Evolutionary conservation across 2,113 vertebrate species (phyloP), one percentile per base, ranked within the genome.

Genomic region (Chitala chitala): DNA sequence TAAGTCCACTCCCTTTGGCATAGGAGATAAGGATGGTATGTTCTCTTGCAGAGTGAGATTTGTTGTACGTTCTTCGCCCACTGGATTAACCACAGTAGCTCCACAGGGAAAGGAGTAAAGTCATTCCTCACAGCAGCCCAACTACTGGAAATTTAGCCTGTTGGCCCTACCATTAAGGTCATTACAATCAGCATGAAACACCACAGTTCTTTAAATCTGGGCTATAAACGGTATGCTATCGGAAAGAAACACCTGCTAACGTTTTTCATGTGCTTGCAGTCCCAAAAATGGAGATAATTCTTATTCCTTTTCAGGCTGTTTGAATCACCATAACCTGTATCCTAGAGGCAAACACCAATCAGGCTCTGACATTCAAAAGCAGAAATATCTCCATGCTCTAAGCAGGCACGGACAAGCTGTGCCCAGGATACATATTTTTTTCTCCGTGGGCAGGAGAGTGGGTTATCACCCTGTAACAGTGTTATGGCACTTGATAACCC

Each of bases 221-320:
- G n/a, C n/a, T n/a, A n/a, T n/a, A 73, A 59, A 55, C 5, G 29
- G 33, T 33, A 73, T 50, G 48, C 74, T 63, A 51, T 74, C 78
- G 74, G n/a, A 78, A 56, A 58, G 75, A 65, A 77, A 71, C 80
- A 81, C 81, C 73, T 75, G 65, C 74, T 75, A 7, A 75, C 68
- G 79, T 77, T 84, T 79, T 78, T 81, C 29, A 33, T 80, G 79
- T 81, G 73, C 75, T 78, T 77, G 77, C 64, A 59, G 61, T 76
- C 40, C 33, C 65, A 76, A 70, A 76, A 71, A 74, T 74, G 38
- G 70, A 38, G 51, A 48, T 51, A 54, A 66, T 70, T 78, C 46
- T 63, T 75, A 82, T 78, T 79, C 74, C 82, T 79, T 79, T 78
- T 72, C 70, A 42, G 31, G 44, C 33, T 50, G n/a, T 50, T 17